A percentile compares a stretch with the other conserved stretches of the same genome.
Conservation (phyloP, 2,797 vertebrate genomes). For the Phrynocephalus guinanensis region DNA sequence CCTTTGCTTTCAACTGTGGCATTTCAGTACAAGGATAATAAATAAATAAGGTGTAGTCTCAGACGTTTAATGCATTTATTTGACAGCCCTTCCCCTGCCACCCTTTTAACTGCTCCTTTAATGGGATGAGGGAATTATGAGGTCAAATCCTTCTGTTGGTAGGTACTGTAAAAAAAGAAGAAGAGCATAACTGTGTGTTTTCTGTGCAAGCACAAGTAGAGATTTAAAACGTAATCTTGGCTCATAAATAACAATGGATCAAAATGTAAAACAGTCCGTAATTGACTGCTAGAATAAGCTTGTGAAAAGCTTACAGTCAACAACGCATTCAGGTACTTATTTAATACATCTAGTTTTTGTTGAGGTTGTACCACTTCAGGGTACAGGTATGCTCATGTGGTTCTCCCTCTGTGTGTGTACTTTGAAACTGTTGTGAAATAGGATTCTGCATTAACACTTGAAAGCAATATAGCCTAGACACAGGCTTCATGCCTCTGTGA, state of each 20-base stretch:
- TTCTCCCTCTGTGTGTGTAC: background rate
- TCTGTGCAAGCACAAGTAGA: conserved; percentile 17
- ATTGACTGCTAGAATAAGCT: background rate
- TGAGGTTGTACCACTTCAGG: background rate
- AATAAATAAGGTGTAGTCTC: conserved; percentile 55
- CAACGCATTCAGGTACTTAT: background rate
- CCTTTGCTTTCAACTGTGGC: conserved; percentile 60
- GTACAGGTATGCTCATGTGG: background rate
- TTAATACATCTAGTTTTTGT: background rate
- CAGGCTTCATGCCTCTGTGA: background rate
- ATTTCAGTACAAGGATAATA: conserved; percentile 58
- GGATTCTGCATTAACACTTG: background rate
- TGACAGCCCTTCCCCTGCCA: conserved; percentile 8
- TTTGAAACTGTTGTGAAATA: background rate
- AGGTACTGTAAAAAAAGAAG: conserved; percentile 28
- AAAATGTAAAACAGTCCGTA: background rate
- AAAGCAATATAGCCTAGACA: background rate
- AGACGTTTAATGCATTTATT: conserved; percentile 66
- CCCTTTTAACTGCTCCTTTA: conserved; percentile 57
- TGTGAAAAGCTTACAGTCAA: background rate
- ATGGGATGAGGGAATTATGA: conserved; percentile 36
- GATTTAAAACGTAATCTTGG: conserved; percentile 3
- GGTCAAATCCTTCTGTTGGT: conserved; percentile 44
- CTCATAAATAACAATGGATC: background rate
- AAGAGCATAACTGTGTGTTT: conserved; percentile 14